Base-by-base conservation (phyloP, 1,140 invertebrate species). In the Philaenus spumarius region DNA sequence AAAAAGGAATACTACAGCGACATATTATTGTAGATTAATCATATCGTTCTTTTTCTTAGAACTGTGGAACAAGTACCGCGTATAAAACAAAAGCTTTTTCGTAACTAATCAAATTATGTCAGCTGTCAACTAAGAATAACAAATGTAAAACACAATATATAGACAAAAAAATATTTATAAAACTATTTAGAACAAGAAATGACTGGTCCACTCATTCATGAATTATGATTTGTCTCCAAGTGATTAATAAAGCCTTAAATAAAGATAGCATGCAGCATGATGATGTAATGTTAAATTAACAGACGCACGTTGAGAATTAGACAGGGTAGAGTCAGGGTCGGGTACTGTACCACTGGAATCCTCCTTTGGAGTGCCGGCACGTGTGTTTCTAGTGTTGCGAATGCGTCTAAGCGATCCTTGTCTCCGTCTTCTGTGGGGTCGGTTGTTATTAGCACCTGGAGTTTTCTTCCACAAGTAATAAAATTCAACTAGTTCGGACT, bases 391-490 rank as follows among this genome's bases (percentile, higher is more conserved):
- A 39, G 89, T 91, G 66, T 90, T 90, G 59, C 91, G 81, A 59
- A 93, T 93, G 62, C 93, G 78, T 62, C 94, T 82, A 55, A 96
- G 76, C n/a, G 92, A 93, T 64, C 87, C 89, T 72, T 91, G 89
- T 54, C 94, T 77, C 51, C 68, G 79, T 77, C 94, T 79, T 53
- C 93, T 80, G 70, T 96, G 92, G 19, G 93, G 93, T 56, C 94
- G 80, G 73, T 94, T 93, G 72, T 90, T 93, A 71, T 93, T 91
- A 43, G 95, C 95, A 66, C 91, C 91, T n/a, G 95, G 93, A n/a
- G 95, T 98, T 78, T 99, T 99, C 78, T 99, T 99, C 97, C 96
- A 99, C 71, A 98, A 81, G 77, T 99, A 99, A 75, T 99, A 99
- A 77, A 93, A 99, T 71, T 98, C 95, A 23, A 99, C 94, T 66